Base-by-base conservation (phyloP, 2,797 vertebrate genomes). In the Falco columbarius region DNA sequence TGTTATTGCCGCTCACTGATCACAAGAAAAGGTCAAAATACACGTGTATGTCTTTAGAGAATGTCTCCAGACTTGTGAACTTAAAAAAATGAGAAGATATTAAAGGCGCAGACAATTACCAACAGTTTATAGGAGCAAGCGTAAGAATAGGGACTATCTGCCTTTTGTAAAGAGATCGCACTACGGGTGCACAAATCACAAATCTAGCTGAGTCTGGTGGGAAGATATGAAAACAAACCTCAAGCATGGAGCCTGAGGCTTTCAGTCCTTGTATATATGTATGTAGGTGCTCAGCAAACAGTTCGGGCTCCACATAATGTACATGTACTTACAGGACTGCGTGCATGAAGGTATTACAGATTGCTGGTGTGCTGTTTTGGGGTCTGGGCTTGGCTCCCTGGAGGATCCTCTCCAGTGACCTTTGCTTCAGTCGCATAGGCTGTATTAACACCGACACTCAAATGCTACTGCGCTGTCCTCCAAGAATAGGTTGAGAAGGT, bases 331-430 rank as follows among this genome's bases (percentile, higher is more conserved):
- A 10, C 42, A 67, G 32, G 38, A 54, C 14, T 3, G 22, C 0
- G 0, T 14, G 34, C 10, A 2, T 0, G 0, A 21, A 56, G 26
- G 20, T 32, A 8, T 3, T 56, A 18, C 19, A 29, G 16, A 3
- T 14, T 81, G 18, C 40, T 42, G 2, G 2, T 0, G 1, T 2
- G 2, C 36, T 23, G 51, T 2, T 30, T 34, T 26, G 12, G 47
- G 5, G 21, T 26, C 32, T 58, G 80, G 58, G 34, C 32, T 66
- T n/a, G 15, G 5, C 23, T 81, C 38, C 21, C 29, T 65, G 67
- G 36, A 61, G 42, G 22, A 20, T 44, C 26, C 21, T 61, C 23
- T 22, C 22, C 47, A 21, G 18, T 8, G 65, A 24, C n/a, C 44
- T 74, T 51, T 72, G 54, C 49, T 61, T n/a, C 20, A 8, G 19